Percentiles rank a stretch among this genome's conserved stretches.
phyloP scores from a whole-genome alignment of 2,888 invertebrate species.

The Cylloceria caligata region DNA sequence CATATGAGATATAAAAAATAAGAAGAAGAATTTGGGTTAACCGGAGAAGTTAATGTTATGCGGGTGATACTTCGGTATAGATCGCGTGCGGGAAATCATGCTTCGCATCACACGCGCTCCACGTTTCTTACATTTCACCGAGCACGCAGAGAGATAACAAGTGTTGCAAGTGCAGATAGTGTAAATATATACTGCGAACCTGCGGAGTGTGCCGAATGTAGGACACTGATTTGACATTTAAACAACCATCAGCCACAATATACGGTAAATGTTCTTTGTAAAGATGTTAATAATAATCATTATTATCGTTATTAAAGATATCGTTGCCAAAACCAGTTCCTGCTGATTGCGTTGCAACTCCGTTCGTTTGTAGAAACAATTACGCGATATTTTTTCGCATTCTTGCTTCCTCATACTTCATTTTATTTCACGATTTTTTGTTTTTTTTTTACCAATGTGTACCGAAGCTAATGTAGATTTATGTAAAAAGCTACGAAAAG shows the following conservation, averaged over 20 bases:
- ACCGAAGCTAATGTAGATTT: too few relatives aligned
- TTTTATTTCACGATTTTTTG: too few relatives aligned
- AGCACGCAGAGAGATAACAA: slow-evolving; percentile 25
- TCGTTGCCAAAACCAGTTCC: too few relatives aligned
- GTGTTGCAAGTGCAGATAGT: slow-evolving; percentile 29
- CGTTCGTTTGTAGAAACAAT: too few relatives aligned
- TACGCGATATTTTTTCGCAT: too few relatives aligned
- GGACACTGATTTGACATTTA: background rate
- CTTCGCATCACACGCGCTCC: slow-evolving; percentile 19
- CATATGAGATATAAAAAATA: slow-evolving; percentile 7
- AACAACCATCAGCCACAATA: background rate
- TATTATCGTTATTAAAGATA: background rate
- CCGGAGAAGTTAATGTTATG: slow-evolving; percentile 21
- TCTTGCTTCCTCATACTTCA: too few relatives aligned
- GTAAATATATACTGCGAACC: slow-evolving; percentile 24
- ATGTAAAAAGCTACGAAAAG: too few relatives aligned
- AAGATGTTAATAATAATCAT: background rate
- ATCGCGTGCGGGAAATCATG: slow-evolving; percentile 11
- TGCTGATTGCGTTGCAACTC: too few relatives aligned
- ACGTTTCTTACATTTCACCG: slow-evolving; percentile 22
- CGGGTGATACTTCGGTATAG: slow-evolving; percentile 32
- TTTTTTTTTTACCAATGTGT: too few relatives aligned
- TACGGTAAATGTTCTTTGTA: background rate
- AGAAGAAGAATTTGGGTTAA: slow-evolving; percentile 45
- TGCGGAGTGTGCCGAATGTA: background rate